Percentiles rank a stretch among this genome's conserved stretches.
phyloP scores from a whole-genome alignment of 2,113 vertebrate genomes.

The Grus americana region DNA sequence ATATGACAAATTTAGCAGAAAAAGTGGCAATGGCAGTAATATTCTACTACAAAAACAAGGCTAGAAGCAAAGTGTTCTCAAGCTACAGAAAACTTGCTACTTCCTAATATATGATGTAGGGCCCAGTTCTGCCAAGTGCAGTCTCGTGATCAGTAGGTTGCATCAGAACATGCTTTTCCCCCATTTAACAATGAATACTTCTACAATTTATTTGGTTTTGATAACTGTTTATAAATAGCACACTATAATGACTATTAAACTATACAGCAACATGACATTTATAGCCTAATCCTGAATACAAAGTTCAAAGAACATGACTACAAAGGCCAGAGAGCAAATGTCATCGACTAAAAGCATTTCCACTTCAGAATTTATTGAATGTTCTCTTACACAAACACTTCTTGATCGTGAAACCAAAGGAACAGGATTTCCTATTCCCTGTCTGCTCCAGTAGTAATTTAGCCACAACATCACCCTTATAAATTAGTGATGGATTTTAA shows the following conservation, averaged over 20 bases:
- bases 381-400: conserved; percentile 73
- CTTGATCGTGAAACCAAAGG: conserved; percentile 62
- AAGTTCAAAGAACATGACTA: conserved; percentile 68
- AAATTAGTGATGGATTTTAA: conserved; percentile 62
- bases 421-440: conserved; percentile 44
- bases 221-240: conserved; percentile 73
- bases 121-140: conserved; percentile 38
- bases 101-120: conserved; percentile 51
- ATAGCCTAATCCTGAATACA: conserved; percentile 72
- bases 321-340: conserved; percentile 70
- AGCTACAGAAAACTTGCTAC: conserved; percentile 62
- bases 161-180: conserved; percentile 66
- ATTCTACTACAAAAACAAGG: conserved; percentile 68
- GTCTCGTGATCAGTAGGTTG: conserved; percentile 38
- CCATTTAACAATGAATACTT: conserved; percentile 65
- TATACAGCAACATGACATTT: conserved; percentile 66
- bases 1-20: conserved; percentile 64
- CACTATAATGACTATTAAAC: conserved; percentile 68
- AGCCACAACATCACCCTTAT: conserved; percentile 48
- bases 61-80: conserved; percentile 67
- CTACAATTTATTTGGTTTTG: conserved; percentile 66
- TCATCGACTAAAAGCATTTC: conserved; percentile 64
- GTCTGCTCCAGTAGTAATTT: conserved; percentile 58
- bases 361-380: conserved; percentile 77
- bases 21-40: conserved; percentile 60